These are phyloP conservation scores for Capricornis sumatraensis DNA, from an alignment of 2,113 vertebrate species.

Conservation along the genomic window DNA sequence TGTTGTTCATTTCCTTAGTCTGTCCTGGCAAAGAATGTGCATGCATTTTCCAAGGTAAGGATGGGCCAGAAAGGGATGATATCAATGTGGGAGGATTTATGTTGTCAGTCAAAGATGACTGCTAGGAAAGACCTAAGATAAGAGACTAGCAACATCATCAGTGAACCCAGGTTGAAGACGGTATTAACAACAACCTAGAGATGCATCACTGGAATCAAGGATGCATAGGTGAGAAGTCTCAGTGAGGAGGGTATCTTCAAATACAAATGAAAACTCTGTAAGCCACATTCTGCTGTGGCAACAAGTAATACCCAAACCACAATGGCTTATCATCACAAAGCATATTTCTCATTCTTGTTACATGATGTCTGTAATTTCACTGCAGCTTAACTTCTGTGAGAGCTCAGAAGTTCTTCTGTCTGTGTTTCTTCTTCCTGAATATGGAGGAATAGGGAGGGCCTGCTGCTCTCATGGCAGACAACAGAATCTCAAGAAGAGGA, in stretches of 20 bases:
- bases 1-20: neutral
- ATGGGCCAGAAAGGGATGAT: neutral
- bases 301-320: neutral
- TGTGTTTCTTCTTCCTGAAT: neutral
- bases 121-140: neutral
- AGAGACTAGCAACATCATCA: neutral
- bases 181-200: too few species aligned
- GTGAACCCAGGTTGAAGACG: neutral
- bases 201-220: neutral
- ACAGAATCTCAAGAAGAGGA: neutral
- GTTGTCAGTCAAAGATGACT: neutral
- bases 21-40: neutral
- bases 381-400: neutral
- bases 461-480: rapidly evolving
- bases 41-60: neutral
- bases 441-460: neutral
- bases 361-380: neutral
- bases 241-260: neutral
- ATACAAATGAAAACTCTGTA: neutral
- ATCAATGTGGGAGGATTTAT: neutral
- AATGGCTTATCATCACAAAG: neutral
- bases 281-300: neutral
- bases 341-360: neutral
- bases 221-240: neutral
- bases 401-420: neutral